Evolutionary conservation across 2,113 vertebrate species (phyloP).

Genomic region (Strigops habroptila): DNA sequence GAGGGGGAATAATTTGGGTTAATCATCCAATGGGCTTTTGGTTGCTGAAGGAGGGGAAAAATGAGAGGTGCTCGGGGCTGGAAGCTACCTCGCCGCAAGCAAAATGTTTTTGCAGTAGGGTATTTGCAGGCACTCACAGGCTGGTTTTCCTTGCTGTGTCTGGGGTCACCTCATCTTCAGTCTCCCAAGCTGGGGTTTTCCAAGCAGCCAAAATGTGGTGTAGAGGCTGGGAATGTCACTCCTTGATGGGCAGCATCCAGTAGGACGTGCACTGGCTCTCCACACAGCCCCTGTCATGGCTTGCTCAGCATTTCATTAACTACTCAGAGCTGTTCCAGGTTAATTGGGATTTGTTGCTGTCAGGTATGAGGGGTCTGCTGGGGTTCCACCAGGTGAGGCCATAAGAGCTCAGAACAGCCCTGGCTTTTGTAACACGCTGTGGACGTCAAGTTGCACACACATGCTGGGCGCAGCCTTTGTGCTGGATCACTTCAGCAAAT

Average conservation of each 20-base stretch:
- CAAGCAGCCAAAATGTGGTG: background rate
- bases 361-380: rapidly evolving
- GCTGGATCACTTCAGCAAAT: rapidly evolving
- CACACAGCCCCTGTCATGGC: rapidly evolving
- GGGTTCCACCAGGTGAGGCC: rapidly evolving
- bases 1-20: background rate
- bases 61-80: background rate
- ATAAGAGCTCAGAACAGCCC: rapidly evolving
- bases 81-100: background rate
- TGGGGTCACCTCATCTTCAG: background rate
- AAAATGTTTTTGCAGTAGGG: background rate
- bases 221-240: background rate
- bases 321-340: background rate
- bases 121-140: background rate
- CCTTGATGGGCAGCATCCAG: background rate
- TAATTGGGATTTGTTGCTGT: background rate
- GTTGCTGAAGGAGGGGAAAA: background rate
- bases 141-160: background rate
- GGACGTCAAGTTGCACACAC: rapidly evolving
- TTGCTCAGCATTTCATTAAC: background rate
- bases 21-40: background rate
- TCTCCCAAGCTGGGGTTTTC: background rate
- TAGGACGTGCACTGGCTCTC: rapidly evolving
- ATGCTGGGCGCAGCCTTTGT: background rate
- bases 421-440: rapidly evolving